These are phyloP conservation scores for Parthenolecanium corni DNA, from an alignment of 2,888 invertebrate genomes.

Conservation along the genomic window DNA sequence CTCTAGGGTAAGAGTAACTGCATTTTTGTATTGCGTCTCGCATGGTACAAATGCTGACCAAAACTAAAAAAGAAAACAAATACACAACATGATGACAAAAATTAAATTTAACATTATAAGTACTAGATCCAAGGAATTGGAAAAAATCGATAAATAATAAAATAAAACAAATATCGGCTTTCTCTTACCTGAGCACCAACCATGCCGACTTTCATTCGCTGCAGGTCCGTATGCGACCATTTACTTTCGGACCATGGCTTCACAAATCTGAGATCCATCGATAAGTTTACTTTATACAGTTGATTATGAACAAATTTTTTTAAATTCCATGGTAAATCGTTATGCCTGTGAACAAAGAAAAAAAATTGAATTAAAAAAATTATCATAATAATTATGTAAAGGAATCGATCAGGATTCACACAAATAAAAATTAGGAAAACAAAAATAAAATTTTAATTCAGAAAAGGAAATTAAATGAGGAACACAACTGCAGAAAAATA, in stretches of 20 bases:
- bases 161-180: not conserved
- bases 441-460: too few species aligned
- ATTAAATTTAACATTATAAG: too few species aligned
- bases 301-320: slow-evolving; percentile 77
- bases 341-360: slow-evolving; percentile 34
- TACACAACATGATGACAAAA: too few species aligned
- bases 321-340: slow-evolving; percentile 82
- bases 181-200: slow-evolving; percentile 66
- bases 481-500: too few species aligned
- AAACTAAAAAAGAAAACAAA: slow-evolving; percentile 40
- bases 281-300: slow-evolving; percentile 54
- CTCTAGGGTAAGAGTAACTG: slow-evolving; percentile 71
- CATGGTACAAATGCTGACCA: slow-evolving; percentile 84
- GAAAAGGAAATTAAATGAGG: too few species aligned
- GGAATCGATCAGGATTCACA: too few species aligned
- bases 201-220: slow-evolving; percentile 57
- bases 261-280: slow-evolving; percentile 50
- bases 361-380: not conserved
- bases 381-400: too few species aligned
- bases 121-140: too few species aligned
- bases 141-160: not conserved
- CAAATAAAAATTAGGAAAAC: too few species aligned
- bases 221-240: slow-evolving; percentile 90
- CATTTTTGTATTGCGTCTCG: slow-evolving; percentile 69
- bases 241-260: slow-evolving; percentile 75